phyloP scores from a whole-genome alignment of 2,888 invertebrate species.

The Pachliopta kotzebuea region DNA sequence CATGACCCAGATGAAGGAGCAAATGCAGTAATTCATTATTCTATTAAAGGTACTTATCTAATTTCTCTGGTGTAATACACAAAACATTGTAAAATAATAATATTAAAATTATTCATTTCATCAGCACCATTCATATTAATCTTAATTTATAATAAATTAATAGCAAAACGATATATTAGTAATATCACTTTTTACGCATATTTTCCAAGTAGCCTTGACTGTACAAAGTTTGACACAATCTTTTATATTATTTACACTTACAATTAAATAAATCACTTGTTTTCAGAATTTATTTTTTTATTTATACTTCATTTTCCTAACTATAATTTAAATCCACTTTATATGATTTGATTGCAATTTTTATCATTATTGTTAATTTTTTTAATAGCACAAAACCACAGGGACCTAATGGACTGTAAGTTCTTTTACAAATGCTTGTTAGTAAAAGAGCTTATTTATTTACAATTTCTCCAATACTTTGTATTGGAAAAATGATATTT shows the following conservation, averaged over 20 bases:
- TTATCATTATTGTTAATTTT: slow-evolving; percentile 20
- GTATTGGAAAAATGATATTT: neutral
- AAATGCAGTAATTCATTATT: slow-evolving; percentile 95
- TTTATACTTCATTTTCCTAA: neutral
- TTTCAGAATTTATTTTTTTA: neutral
- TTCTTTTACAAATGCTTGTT: slow-evolving; percentile 30
- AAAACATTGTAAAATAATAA: neutral
- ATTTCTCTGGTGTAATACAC: neutral
- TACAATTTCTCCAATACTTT: neutral
- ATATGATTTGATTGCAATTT: slow-evolving; percentile 18
- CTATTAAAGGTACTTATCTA: slow-evolving; percentile 86
- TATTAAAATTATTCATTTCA: neutral
- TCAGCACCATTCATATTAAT: neutral
- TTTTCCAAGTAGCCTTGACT: neutral
- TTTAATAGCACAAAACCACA: slow-evolving; percentile 29
- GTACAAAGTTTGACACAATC: neutral
- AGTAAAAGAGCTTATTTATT: slow-evolving; percentile 27
- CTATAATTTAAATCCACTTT: neutral
- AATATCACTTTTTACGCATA: neutral
- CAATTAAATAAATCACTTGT: slow-evolving; percentile 7
- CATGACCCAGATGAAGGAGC: slow-evolving; percentile 95
- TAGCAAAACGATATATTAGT: neutral
- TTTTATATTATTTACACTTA: neutral
- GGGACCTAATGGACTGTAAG: slow-evolving; percentile 30
- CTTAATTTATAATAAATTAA: neutral